Percentiles rank a stretch among this genome's conserved stretches.
phyloP scores from a whole-genome alignment of 2,888 invertebrate species.

The Palloptera scutellata region DNA sequence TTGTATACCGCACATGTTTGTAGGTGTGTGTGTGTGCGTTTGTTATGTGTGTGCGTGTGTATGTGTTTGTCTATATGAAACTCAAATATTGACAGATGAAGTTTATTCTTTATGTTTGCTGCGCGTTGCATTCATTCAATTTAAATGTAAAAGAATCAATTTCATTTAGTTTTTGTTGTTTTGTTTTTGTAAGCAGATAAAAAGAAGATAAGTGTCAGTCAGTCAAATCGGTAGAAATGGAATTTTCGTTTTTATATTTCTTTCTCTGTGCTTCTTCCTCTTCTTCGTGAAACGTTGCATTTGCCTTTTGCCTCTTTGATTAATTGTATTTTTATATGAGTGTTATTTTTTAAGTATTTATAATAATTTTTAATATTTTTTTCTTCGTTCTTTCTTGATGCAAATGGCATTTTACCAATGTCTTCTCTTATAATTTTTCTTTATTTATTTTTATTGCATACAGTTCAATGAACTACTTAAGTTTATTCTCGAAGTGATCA shows the following conservation, averaged over 20 bases:
- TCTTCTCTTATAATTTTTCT: slow-evolving; percentile 6
- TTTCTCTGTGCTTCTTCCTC: not conserved
- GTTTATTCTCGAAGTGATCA: slow-evolving; percentile 21
- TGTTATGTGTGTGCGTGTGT: no score
- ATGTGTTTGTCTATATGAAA: not conserved
- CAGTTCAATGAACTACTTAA: slow-evolving; percentile 26
- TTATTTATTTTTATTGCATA: slow-evolving; percentile 17
- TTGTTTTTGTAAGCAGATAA: slow-evolving; percentile 43
- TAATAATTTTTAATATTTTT: slow-evolving; percentile 34
- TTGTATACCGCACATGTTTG: no score
- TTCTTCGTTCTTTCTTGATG: slow-evolving; percentile 3
- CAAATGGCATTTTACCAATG: slow-evolving; percentile 15
- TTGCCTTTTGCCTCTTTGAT: slow-evolving; percentile 35
- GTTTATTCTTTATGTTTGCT: slow-evolving; percentile 36
- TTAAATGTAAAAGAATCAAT: slow-evolving; percentile 43
- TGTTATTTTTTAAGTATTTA: slow-evolving; percentile 34
- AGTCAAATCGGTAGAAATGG: slow-evolving; percentile 9
- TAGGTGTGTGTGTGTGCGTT: no score
- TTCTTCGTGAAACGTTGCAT: slow-evolving; percentile 2
- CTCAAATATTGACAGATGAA: slow-evolving; percentile 45
- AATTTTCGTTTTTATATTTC: not conserved
- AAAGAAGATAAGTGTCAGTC: slow-evolving; percentile 47
- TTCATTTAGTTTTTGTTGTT: slow-evolving; percentile 29
- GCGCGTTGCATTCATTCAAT: slow-evolving; percentile 34
- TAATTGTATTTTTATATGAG: slow-evolving; percentile 46